phyloP scores from a whole-genome alignment of 2,888 invertebrate species.

The Sisyra terminalis region DNA sequence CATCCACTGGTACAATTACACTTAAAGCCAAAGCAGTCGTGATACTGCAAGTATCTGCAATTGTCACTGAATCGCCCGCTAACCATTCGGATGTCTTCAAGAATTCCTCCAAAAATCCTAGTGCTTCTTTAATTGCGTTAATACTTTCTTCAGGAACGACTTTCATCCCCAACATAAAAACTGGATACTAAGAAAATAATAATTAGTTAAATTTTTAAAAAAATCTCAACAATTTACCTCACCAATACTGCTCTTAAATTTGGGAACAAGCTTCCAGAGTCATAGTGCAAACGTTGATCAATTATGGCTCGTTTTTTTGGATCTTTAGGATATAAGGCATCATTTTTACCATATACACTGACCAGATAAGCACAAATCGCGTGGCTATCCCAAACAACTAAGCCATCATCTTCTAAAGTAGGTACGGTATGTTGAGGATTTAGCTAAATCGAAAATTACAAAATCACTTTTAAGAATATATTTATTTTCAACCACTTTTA shows the following conservation, averaged over 20 bases:
- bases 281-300: constrained; percentile 36
- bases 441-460: constrained; percentile 25
- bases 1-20: constrained; percentile 20
- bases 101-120: constrained; percentile 29
- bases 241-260: constrained; percentile 29
- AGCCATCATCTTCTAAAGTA: constrained; percentile 35
- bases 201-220: too few species aligned
- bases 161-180: constrained; percentile 21
- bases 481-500: too few species aligned
- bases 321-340: constrained; percentile 37
- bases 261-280: constrained; percentile 32
- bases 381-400: constrained; percentile 31
- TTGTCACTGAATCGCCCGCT: constrained; percentile 31
- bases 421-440: constrained; percentile 41
- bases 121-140: constrained; percentile 27
- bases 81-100: constrained; percentile 30
- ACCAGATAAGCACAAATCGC: constrained; percentile 33
- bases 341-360: constrained; percentile 33
- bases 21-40: constrained; percentile 21
- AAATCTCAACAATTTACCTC: constrained; percentile 20
- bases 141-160: constrained; percentile 22
- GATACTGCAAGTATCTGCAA: constrained; percentile 33
- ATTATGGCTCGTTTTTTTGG: constrained; percentile 31
- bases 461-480: too few species aligned
- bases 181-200: constrained; percentile 24